Conservation (phyloP, 2,113 vertebrate species). For the Vidua macroura region DNA sequence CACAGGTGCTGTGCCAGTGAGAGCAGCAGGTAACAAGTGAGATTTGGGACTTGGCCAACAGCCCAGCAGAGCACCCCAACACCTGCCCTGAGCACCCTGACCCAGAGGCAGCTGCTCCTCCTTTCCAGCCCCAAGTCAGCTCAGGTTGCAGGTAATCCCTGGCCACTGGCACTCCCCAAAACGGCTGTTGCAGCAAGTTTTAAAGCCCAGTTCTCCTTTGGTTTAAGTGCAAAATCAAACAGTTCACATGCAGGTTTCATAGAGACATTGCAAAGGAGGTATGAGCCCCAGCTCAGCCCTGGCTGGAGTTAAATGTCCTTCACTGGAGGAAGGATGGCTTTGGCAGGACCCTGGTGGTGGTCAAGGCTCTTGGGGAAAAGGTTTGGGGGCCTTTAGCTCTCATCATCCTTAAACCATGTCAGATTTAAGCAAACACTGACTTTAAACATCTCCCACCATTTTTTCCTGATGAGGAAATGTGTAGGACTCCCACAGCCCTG, state of each 20-base stretch:
- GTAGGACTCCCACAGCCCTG: background rate
- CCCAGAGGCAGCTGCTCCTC: background rate
- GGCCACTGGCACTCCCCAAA: background rate
- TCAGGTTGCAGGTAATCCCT: background rate
- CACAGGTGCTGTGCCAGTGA: background rate
- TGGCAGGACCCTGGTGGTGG: background rate
- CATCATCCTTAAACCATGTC: background rate
- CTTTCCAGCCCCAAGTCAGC: background rate
- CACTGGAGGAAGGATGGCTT: background rate
- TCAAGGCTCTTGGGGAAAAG: background rate
- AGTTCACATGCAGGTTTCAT: background rate
- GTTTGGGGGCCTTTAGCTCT: background rate
- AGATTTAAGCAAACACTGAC: background rate
- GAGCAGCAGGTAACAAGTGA: conserved; percentile 28
- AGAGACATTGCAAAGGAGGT: background rate
- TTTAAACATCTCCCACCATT: background rate
- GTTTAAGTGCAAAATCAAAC: conserved; percentile 19
- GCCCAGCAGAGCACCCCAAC: background rate
- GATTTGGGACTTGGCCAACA: background rate
- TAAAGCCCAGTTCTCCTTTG: conserved; percentile 41
- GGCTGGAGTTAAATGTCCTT: background rate
- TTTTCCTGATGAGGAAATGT: background rate
- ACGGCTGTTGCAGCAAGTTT: background rate
- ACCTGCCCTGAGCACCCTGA: background rate
- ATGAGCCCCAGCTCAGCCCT: background rate